Evolutionary conservation across 2,888 invertebrate species (phyloP).

Genomic region (Zeuzera pyrina): DNA sequence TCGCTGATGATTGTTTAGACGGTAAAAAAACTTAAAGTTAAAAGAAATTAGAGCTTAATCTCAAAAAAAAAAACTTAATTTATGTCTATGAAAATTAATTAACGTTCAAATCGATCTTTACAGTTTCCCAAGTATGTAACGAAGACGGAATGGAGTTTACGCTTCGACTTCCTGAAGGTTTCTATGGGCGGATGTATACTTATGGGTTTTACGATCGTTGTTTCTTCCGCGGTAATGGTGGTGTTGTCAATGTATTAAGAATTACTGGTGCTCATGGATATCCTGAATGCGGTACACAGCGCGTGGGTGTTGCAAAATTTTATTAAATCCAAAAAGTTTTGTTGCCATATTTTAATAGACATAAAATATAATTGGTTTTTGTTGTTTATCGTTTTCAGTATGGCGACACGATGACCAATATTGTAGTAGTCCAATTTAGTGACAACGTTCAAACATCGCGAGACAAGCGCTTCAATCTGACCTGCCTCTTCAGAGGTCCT

Average conservation of each 20-base stretch:
- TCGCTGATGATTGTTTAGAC: conserved; percentile 87
- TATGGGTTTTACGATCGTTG: conserved; percentile 93
- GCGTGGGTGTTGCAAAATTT: too few relatives aligned
- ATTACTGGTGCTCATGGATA: conserved; percentile 94
- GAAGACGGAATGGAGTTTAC: conserved; percentile 97
- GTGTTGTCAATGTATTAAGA: conserved; percentile 84
- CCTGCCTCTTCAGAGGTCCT: conserved; percentile 92
- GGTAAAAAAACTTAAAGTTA: conserved; percentile 67
- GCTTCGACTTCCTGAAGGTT: conserved; percentile 88
- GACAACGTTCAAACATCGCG: conserved; percentile 93
- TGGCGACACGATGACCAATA: conserved; percentile 94
- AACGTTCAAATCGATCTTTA: conserved; percentile 18
- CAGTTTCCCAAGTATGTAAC: conserved; percentile 92
- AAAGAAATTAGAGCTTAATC: too few relatives aligned
- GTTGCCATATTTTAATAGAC: too few relatives aligned
- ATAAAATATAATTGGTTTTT: too few relatives aligned
- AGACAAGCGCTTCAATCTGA: conserved; percentile 92
- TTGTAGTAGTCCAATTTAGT: conserved; percentile 94
- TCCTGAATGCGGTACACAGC: conserved; percentile 92
- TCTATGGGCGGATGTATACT: conserved; percentile 91
- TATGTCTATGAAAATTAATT: background rate
- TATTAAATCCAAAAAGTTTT: too few relatives aligned
- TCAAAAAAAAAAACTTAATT: too few relatives aligned
- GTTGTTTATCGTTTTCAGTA: conserved; percentile 72
- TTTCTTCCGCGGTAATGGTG: conserved; percentile 93